A percentile compares a stretch with the other conserved stretches of the same genome.
phyloP scores from a whole-genome alignment of 37 sponge, comb jelly and placozoan species.

The Dysidea cf. avara region DNA sequence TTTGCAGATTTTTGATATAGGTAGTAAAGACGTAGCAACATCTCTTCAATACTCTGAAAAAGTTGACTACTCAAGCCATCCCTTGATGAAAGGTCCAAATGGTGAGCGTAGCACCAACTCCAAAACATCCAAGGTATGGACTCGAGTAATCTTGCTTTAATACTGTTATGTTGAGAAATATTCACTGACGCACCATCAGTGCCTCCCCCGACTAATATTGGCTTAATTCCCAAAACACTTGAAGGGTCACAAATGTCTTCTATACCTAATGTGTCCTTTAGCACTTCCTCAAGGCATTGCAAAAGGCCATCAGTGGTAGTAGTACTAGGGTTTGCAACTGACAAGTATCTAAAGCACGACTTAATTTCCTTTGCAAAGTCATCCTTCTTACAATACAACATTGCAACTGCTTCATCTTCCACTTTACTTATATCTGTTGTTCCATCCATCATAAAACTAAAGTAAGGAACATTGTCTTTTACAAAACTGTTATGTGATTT shows the following conservation, averaged over 20 bases:
- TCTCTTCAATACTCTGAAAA: slow-evolving; percentile 39
- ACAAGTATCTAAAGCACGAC: not conserved
- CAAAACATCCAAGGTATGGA: no score
- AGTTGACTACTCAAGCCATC: slow-evolving; percentile 31
- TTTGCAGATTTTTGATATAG: slow-evolving; percentile 51
- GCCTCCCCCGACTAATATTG: no score
- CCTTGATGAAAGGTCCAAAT: slow-evolving; percentile 50
- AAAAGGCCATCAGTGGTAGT: no score
- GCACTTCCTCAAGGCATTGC: no score
- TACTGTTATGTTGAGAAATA: no score
- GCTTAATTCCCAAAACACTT: no score
- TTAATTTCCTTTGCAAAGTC: not conserved
- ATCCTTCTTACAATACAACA: not conserved
- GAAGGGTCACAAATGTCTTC: no score
- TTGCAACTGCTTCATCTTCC: not conserved
- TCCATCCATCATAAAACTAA: slow-evolving; percentile 1
- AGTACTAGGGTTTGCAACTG: no score
- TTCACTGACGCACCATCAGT: no score
- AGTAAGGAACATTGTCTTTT: not conserved
- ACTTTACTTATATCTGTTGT: not conserved
- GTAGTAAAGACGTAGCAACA: slow-evolving; percentile 58
- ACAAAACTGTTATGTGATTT: not conserved
- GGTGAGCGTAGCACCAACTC: no score
- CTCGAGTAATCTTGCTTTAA: no score
- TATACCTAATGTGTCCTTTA: no score